Base-by-base conservation (phyloP, 2,888 invertebrate genomes). In the Dolomedes plantarius region DNA sequence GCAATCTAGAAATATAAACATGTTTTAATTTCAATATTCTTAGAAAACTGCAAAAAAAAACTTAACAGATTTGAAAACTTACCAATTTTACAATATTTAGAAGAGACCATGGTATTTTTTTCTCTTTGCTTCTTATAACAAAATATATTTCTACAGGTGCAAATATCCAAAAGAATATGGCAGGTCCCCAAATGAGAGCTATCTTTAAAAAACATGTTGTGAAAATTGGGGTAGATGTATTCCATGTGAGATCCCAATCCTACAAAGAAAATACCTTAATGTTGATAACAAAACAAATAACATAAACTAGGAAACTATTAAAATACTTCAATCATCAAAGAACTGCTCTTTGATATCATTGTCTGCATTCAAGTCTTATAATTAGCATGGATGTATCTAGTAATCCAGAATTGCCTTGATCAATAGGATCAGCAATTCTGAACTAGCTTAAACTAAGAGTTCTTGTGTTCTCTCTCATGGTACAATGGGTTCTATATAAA, bases 171-270 rank as follows among this genome's bases (percentile, higher is more conserved):
- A 97, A 92, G 91, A 96, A 96, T 73, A 93, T 93, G 91, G 97
- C 96, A 0, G 98, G 98, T 41, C 94, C 92, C 98, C 98, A 99
- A 72, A 97, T 93, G 32, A 98, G 92, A 0, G 96, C 94, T 0
- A 98, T 98, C 91, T 95, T 95, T 92, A 98, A 95, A 92, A 98
- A 98, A 92, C 98, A 99, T 90, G 93, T 93, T 88, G 98, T 96
- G 89, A 98, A 93, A 91, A 96, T 95, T 46, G 97, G 98, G 91
- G 94, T 93, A 7, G 94, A 93, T 23, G 97, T 95, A 89, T 90
- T 82, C 97, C 97, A 97, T 80, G 96, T 94, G 89, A 94, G 90
- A 89, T 94, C 93, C 89, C 92, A 91, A 92, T 97, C 94, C 98
- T 98, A 93, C 89, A 93, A 93, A 89, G 89, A 89, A 89, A 88